Evolutionary conservation across 64 coral and sea anemone species (phyloP), one percentile per base, ranked within the genome.

Genomic region (Dendrophyllia cribrosa): DNA sequence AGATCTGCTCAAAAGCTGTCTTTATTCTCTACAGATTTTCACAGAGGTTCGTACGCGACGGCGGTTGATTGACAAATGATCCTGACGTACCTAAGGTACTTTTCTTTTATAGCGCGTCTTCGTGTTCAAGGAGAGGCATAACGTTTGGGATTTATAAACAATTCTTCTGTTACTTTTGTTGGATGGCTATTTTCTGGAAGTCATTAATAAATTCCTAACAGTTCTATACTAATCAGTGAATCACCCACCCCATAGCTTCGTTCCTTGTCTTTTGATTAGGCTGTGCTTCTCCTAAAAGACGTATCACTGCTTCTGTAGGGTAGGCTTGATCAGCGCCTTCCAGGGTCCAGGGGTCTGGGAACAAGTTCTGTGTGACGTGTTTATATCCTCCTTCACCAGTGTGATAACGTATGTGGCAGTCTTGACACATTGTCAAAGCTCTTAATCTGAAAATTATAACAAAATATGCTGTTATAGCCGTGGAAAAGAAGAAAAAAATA

Each of bases 291-390:
- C 93, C 77, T 20, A 98, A 58, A 49, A 98, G 52, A 34, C 96
- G 86, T 44, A 99, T 85, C 9, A 99, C 94, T 24, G 94, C 97
- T 48, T 99, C 94, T 26, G 91, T 88, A 10, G 93, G 72, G 72
- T 96, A 99, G 43, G 94, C 79, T 58, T 96, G 94, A 67, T 99
- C 94, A 77, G 86, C 70, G 7, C 78, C 89, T 20, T 94, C 68
- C 68, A 90, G 63, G 17, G 89, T 77, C 96, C 96, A 98, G 10
- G 96, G 93, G 69, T 98, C 94, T 69, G 93, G 96, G n/a, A 95
- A 95, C 56, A 92, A 66, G 51, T 88, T 86, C 78, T 98, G 96
- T 45, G 95, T 94, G 0, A 95, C 87, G n/a, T 98, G 96, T 25
- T 86, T 65, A 53, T 83, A 86, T 52, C 86, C 91, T 21, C 83